Evolutionary conservation across 2,888 invertebrate genomes (phyloP), one percentile per base, ranked within the genome.

Genomic region (Thalpophila matura): DNA sequence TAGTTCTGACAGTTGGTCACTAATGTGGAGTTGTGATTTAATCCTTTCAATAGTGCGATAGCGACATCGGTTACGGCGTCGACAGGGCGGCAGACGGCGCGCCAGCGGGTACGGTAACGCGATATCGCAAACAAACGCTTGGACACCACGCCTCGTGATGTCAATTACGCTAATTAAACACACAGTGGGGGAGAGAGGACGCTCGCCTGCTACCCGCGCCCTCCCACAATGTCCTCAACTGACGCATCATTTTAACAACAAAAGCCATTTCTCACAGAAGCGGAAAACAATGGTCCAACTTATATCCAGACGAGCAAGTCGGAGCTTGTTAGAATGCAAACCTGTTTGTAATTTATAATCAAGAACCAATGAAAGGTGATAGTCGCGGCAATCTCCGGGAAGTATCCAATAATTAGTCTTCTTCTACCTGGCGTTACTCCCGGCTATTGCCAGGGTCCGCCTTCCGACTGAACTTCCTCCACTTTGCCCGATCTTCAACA

Each of bases 141-240:
- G 94, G 93, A 93, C 94, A 93, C 89, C 92, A 89, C 92, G 90
- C 92, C 94, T 93, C 92, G 90, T 91, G 89, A 92, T 93, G 94
- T 94, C 94, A 94, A 95, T 95, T 94, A 94, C 90, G 93, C 93
- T 95, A 94, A 95, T 95, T 94, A 94, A 94, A 94, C 94, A 94
- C 88, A 90, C 86, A 87, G 88, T 77, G 88, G 89, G 92, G 90
- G 89, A 88, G 86, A 88, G 85, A 81, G 86, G 86, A 80, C 86
- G 81, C 77, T 82, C 55, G 79, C 74, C 80, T 80, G 77, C 74
- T 73, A 71, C 83, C 85, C 80, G 64, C 79, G 60, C 79, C 78
- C 86, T 77, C 86, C 87, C 86, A 83, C 84, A 62, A 81, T 85
- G 81, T 83, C 88, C 87, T 88, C 85, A 84, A 89, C 92, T 87